Conservation (phyloP, 2,797 vertebrate species). For the Diglossa cyanea region DNA sequence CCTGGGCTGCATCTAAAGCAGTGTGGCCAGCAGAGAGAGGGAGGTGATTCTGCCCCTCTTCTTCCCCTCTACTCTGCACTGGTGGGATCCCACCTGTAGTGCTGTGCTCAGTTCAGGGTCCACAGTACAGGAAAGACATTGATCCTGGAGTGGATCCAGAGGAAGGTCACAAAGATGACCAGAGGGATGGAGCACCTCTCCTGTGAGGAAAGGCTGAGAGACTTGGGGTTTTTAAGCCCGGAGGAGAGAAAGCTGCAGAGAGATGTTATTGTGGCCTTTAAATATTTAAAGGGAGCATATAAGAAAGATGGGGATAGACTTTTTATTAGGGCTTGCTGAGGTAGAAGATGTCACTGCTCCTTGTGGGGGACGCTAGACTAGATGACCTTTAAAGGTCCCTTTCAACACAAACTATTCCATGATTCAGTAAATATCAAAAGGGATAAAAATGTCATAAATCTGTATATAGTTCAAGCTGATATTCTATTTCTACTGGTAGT, state of each 20-base stretch:
- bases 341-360: background rate
- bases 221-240: background rate
- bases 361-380: background rate
- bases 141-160: background rate
- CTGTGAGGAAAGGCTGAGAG: background rate
- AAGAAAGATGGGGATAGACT: background rate
- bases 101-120: background rate
- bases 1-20: background rate
- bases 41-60: background rate
- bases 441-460: background rate
- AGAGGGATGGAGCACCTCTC: background rate
- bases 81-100: background rate
- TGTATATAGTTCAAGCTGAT: background rate
- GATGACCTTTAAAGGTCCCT: background rate
- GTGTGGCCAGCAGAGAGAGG: fast-evolving
- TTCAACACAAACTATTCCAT: background rate
- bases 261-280: background rate
- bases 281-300: background rate
- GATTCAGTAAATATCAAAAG: background rate
- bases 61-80: background rate
- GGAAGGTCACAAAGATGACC: background rate
- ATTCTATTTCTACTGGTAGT: background rate
- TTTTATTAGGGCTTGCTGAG: background rate
- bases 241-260: background rate
- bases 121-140: background rate